Percentiles rank a stretch among this genome's conserved stretches.
These are phyloP conservation scores for Prunella fulvescens DNA, from an alignment of 2,113 vertebrate genomes.

Conservation along the genomic window DNA sequence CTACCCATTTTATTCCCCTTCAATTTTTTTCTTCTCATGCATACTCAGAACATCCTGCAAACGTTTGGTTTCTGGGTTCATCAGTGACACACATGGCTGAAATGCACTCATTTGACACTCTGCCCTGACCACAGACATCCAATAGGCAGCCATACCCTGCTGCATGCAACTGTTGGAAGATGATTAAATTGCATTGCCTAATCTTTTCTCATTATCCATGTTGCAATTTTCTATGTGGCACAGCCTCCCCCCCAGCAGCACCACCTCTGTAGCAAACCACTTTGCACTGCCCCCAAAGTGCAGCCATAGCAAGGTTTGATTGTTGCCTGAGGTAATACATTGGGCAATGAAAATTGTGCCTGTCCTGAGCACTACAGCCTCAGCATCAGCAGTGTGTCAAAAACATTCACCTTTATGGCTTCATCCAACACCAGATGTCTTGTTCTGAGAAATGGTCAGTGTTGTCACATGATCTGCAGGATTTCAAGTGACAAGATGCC, in stretches of 20 bases:
- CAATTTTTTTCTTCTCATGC: neutral
- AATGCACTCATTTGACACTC: neutral
- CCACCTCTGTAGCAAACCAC: neutral
- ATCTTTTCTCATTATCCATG: slow-evolving; percentile 35
- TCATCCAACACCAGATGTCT: neutral
- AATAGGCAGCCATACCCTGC: slow-evolving; percentile 24
- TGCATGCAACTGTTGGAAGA: slow-evolving; percentile 34
- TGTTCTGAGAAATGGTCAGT: neutral
- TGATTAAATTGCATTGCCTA: slow-evolving; percentile 48
- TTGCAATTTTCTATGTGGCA: neutral
- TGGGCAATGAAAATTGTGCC: neutral
- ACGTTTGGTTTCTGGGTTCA: neutral
- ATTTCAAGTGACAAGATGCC: neutral
- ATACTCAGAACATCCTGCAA: neutral
- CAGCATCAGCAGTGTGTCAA: neutral
- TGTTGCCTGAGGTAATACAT: neutral
- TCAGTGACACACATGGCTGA: neutral
- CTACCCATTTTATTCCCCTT: neutral
- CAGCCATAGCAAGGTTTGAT: neutral
- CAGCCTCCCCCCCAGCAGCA: neutral
- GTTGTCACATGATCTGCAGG: neutral
- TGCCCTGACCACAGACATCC: neutral
- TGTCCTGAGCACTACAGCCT: neutral
- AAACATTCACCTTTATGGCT: neutral
- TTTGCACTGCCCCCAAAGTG: neutral